Evolutionary conservation across 2,888 invertebrate genomes (phyloP).

Genomic region (Lithophane ornitopus): DNA sequence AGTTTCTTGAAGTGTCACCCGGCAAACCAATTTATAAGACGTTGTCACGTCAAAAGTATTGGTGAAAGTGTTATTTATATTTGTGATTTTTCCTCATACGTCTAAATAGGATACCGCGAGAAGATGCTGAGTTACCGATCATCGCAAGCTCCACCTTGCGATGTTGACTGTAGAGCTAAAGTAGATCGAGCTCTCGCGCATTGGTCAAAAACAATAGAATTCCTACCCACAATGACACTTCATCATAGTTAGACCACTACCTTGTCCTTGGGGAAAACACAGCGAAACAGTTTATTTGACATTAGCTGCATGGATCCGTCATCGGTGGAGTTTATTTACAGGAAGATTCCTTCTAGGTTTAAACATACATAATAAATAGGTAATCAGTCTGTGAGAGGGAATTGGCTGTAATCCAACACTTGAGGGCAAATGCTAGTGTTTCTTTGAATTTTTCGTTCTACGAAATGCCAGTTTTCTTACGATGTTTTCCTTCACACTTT

Average conservation of each 20-base stretch:
- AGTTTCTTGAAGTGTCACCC: no score
- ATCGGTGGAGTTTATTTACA: background rate
- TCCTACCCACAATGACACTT: background rate
- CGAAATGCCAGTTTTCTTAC: background rate
- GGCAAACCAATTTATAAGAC: no score
- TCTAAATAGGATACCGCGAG: background rate
- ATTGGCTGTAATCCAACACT: background rate
- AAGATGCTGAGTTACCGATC: background rate
- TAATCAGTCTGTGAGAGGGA: background rate
- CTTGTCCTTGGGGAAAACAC: background rate
- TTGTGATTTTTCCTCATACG: constrained; percentile 6
- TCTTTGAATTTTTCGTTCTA: background rate
- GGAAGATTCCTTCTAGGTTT: background rate
- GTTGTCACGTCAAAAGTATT: no score
- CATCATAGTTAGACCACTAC: background rate
- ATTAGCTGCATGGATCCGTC: background rate
- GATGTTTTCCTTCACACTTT: background rate
- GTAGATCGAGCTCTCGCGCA: background rate
- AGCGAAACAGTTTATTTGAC: background rate
- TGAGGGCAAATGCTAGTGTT: background rate
- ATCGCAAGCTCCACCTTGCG: no score
- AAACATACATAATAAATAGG: background rate
- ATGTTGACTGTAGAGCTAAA: background rate
- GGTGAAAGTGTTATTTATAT: constrained; percentile 13
- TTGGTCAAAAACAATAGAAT: background rate